phyloP scores from a whole-genome alignment of 2,888 invertebrate genomes.

The Tridacna gigas region DNA sequence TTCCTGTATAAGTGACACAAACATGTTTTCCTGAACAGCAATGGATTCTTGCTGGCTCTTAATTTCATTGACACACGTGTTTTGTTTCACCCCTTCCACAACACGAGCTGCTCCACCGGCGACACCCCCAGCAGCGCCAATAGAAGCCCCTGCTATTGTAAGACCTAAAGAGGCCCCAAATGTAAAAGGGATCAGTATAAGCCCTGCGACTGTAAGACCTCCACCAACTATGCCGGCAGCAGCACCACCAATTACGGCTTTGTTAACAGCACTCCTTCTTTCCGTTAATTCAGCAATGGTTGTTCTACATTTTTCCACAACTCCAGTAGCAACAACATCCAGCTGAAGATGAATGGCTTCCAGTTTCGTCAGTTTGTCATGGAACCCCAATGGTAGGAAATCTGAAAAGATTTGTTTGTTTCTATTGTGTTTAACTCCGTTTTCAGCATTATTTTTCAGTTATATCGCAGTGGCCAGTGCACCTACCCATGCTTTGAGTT shows the following conservation, averaged over 20 bases:
- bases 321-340: not conserved
- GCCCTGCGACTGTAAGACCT: constrained; percentile 31
- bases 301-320: constrained; percentile 9
- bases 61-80: constrained; percentile 12
- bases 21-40: constrained; percentile 16
- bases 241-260: constrained; percentile 28
- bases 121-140: constrained; percentile 22
- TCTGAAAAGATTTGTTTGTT: not conserved
- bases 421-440: no score
- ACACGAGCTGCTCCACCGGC: constrained; percentile 23
- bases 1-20: not conserved
- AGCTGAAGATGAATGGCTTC: not conserved
- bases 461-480: no score
- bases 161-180: constrained; percentile 36
- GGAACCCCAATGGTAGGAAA: constrained; percentile 3
- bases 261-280: constrained; percentile 22
- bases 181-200: constrained; percentile 35
- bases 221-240: constrained; percentile 35
- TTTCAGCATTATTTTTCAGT: no score
- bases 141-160: constrained; percentile 34
- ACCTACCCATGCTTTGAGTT: no score
- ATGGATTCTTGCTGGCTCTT: constrained; percentile 24
- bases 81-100: constrained; percentile 37
- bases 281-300: not conserved
- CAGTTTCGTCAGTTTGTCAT: not conserved